Base-by-base conservation (phyloP, 1,140 invertebrate genomes). In the Bombus superbus region DNA sequence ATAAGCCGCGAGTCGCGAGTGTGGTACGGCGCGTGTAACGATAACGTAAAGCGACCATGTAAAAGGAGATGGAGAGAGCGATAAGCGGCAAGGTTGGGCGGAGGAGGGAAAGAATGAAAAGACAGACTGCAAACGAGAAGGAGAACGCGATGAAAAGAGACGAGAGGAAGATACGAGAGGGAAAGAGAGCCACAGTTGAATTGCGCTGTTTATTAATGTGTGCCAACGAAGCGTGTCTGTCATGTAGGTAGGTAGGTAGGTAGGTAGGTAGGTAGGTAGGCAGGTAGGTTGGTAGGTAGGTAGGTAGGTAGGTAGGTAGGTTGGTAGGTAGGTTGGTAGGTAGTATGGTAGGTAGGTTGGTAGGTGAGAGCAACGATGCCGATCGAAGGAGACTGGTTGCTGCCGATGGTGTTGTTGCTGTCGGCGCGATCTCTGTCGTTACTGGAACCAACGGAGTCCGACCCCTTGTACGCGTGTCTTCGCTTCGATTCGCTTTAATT, bases 401-500 rank as follows among this genome's bases (percentile, higher is more conserved):
- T 68, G 53, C 44, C 76, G 59, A 62, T 59, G 78, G 57, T 85
- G 59, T 69, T 87, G 62, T 44, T 64, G 82, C 76, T 79, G 76
- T 86, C 88, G 88, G 66, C 87, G 86, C 78, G 68, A 83, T 82
- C 59, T 83, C 88, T 81, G 87, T 83, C 66, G 86, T 86, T 82
- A 73, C 83, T 69, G 71, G 57, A 38, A 59, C 42, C 35, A 81
- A 77, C 53, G 18, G 53, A 74, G 42, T 2, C 13, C 25, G 59
- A 13, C 38, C 32, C 15, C 3, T 68, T 44, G 66, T 64, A 38
- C 47, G 64, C 75, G 77, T 82, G 87, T 28, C 81, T 76, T 62
- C 68, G n/a, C 68, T 91, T 90, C 90, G 89, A 93, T 93, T 93
- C 90, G 89, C 88, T 93, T 93, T 94, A 94, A 94, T 94, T 94